Percentiles rank a stretch among this genome's conserved stretches.
Conservation (phyloP, 2,888 invertebrate genomes). For the Cartodere bifasciata region DNA sequence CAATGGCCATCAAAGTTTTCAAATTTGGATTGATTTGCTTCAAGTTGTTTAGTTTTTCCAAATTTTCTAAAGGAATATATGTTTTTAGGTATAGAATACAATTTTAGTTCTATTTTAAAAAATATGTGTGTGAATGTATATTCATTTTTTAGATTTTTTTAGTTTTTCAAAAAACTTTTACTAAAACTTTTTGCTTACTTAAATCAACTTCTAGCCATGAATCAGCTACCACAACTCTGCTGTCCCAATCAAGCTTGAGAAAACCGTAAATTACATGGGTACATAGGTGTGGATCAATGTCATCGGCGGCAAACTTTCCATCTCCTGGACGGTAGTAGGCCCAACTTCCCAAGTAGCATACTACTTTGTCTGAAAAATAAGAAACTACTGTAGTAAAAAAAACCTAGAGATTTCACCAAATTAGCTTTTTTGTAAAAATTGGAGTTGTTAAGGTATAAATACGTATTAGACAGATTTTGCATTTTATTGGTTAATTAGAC, state of each 20-base stretch:
- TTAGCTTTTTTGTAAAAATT: no score
- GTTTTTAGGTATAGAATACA: no score
- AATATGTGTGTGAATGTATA: no score
- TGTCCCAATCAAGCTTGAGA: constrained; percentile 45
- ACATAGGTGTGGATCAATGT: constrained; percentile 56
- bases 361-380: constrained; percentile 46
- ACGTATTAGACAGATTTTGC: no score
- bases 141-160: no score
- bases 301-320: constrained; percentile 51
- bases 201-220: constrained; percentile 14
- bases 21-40: constrained; percentile 38
- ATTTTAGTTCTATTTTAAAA: constrained; percentile 8
- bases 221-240: constrained; percentile 44
- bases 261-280: constrained; percentile 68
- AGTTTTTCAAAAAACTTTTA: no score
- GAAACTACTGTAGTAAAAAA: no score
- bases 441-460: no score
- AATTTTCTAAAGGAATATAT: constrained; percentile 35
- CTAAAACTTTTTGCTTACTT: no score
- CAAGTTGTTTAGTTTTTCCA: constrained; percentile 40
- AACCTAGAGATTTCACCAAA: no score
- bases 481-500: no score
- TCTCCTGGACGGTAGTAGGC: constrained; percentile 50
- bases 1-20: constrained; percentile 52
- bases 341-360: constrained; percentile 72